These are phyloP conservation scores for Paragorgia papillata DNA, from an alignment of 92 coral and sea anemone genomes.

Conservation along the genomic window DNA sequence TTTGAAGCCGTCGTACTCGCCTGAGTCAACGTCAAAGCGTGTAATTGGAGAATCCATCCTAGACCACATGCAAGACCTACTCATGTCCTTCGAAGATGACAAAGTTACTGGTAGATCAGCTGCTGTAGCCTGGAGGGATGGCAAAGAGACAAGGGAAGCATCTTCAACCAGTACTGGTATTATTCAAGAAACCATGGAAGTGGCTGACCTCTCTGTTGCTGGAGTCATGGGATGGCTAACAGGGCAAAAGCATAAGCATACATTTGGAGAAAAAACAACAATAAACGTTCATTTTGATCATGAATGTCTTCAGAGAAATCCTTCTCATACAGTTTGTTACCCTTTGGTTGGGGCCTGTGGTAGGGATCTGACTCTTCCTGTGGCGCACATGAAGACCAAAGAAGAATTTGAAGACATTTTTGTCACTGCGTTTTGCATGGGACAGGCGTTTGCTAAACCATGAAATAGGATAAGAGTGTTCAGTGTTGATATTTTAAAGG, in stretches of 20 bases:
- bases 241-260: slow-evolving; percentile 14
- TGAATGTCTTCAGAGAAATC: slow-evolving; percentile 23
- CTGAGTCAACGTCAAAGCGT: slow-evolving; percentile 41
- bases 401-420: slow-evolving; percentile 28
- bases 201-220: slow-evolving; percentile 26
- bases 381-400: slow-evolving; percentile 33
- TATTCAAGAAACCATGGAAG: slow-evolving; percentile 2
- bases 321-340: slow-evolving; percentile 26
- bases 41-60: slow-evolving; percentile 40
- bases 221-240: slow-evolving; percentile 39
- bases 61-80: slow-evolving; percentile 46
- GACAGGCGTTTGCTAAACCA: slow-evolving; percentile 20
- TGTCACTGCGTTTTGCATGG: slow-evolving; percentile 27
- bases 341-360: slow-evolving; percentile 41
- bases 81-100: slow-evolving; percentile 45
- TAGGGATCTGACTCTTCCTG: slow-evolving; percentile 28
- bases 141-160: not conserved
- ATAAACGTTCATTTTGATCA: slow-evolving; percentile 24
- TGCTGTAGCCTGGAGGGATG: slow-evolving; percentile 34
- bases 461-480: too few relatives aligned
- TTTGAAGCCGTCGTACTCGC: slow-evolving; percentile 35
- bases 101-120: slow-evolving; percentile 29
- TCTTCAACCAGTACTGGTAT: not conserved
- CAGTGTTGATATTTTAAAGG: too few relatives aligned
- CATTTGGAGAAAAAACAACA: not conserved